Evolutionary conservation across 2,113 vertebrate species (phyloP).

Genomic region (Oncorhynchus tshawytscha): DNA sequence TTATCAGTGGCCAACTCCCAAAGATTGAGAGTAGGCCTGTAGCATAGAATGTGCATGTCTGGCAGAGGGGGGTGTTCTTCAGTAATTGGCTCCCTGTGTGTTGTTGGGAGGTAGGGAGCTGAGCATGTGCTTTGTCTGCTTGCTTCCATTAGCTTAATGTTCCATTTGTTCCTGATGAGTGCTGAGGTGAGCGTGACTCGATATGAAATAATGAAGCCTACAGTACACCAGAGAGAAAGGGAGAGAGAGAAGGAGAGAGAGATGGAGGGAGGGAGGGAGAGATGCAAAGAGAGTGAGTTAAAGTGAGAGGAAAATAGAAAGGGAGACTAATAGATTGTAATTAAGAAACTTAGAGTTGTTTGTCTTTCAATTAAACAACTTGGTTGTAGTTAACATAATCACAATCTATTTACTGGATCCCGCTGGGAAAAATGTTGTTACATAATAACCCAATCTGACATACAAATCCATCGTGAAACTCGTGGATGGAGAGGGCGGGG

Average conservation of each 20-base stretch:
- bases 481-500: background rate
- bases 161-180: slow-evolving; percentile 19
- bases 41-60: background rate
- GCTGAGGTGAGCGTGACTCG: slow-evolving; percentile 13
- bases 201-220: background rate
- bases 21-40: background rate
- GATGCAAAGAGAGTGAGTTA: background rate
- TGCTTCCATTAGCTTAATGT: slow-evolving; percentile 29
- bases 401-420: background rate
- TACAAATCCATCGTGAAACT: slow-evolving; percentile 5
- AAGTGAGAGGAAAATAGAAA: background rate
- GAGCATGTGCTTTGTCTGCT: slow-evolving; percentile 16
- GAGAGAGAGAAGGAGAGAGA: background rate
- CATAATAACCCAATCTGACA: background rate
- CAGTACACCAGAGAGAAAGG: background rate
- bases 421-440: background rate
- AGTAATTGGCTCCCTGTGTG: slow-evolving; percentile 17
- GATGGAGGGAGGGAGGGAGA: background rate
- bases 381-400: background rate
- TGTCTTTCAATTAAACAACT: background rate
- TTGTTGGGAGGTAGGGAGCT: background rate
- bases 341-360: background rate
- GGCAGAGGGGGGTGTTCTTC: background rate
- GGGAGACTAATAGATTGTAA: background rate
- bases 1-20: slow-evolving; percentile 14